Percentiles rank a stretch among this genome's conserved stretches.
Conservation (phyloP, 2,113 vertebrate genomes). For the Trichomycterus rosablanca region DNA sequence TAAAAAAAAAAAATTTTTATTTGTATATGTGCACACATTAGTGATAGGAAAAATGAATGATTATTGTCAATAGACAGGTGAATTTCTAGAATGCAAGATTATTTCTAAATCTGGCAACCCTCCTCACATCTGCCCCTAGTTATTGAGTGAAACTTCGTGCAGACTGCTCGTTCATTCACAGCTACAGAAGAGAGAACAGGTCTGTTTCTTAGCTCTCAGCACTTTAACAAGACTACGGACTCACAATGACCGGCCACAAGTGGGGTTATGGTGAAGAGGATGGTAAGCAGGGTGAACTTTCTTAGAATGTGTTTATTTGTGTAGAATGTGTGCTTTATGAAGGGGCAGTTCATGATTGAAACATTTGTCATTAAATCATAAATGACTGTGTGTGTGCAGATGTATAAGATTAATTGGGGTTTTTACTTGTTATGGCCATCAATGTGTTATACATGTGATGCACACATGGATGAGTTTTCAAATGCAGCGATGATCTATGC, state of each 20-base stretch:
- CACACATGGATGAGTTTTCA: no score
- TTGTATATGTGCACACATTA: no score
- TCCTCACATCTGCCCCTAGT: neutral
- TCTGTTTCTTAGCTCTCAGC: neutral
- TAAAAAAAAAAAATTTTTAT: no score
- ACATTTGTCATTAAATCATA: neutral
- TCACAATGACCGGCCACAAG: conserved; percentile 76
- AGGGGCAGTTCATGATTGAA: neutral
- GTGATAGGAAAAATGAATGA: no score
- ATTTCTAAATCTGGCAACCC: conserved; percentile 2
- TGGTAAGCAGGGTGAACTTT: conserved; percentile 69
- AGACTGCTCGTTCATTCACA: neutral
- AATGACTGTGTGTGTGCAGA: no score
- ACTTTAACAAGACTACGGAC: no score
- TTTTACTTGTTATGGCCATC: no score
- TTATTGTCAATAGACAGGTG: no score
- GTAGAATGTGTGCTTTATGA: no score
- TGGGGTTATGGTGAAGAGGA: conserved; percentile 92
- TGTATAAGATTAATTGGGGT: no score
- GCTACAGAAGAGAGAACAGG: neutral
- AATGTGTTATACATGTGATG: no score
- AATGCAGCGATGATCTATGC: no score
- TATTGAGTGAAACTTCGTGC: neutral
- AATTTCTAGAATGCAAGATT: neutral
- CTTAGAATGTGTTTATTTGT: neutral